Conservation (phyloP, 1,140 invertebrate species). For the Trypoxylus dichotomus region DNA sequence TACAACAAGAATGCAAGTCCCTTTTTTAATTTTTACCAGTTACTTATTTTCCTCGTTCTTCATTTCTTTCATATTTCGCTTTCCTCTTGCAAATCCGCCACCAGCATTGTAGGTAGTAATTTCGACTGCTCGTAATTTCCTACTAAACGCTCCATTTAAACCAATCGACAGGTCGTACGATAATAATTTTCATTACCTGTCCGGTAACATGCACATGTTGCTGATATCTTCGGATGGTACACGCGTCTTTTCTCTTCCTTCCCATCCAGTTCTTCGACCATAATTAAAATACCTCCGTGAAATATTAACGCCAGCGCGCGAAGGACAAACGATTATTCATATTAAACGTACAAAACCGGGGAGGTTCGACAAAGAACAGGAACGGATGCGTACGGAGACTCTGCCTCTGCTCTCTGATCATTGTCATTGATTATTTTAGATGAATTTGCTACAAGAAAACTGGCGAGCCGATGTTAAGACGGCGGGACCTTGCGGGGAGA, state of each 20-base stretch:
- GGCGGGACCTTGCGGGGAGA: constrained; percentile 10
- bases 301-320: constrained; percentile 11
- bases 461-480: not conserved
- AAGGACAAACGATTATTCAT: constrained; percentile 27
- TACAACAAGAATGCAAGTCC: too few species aligned
- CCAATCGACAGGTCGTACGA: not conserved
- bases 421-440: constrained; percentile 31
- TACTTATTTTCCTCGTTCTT: not conserved
- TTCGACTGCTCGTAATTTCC: not conserved
- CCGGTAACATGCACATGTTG: not conserved
- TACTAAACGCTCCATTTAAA: not conserved
- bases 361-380: not conserved
- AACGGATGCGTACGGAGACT: not conserved
- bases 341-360: not conserved
- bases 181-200: not conserved
- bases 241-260: not conserved
- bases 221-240: not conserved
- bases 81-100: not conserved
- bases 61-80: not conserved
- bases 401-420: not conserved
- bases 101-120: not conserved
- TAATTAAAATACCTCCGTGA: constrained; percentile 26
- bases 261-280: not conserved
- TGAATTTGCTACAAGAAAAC: constrained; percentile 30
- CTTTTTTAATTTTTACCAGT: too few species aligned